Evolutionary conservation across 2,888 invertebrate genomes (phyloP).

Genomic region (Tryphoninae sp.): DNA sequence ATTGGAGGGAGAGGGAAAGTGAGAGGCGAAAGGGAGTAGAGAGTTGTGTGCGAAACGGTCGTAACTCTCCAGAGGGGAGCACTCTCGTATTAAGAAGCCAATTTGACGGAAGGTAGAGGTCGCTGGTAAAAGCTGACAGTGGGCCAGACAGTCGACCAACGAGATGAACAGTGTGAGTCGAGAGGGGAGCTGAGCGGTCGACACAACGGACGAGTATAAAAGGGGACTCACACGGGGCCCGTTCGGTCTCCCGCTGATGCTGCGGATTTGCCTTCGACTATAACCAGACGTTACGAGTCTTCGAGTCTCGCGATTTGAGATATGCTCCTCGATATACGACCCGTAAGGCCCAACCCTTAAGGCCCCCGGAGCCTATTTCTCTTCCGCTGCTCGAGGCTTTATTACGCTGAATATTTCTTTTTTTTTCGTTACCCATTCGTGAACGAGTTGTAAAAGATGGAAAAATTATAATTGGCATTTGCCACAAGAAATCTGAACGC

Average conservation of each 20-base stretch:
- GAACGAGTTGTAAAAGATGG: too few species aligned
- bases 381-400: too few species aligned
- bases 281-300: neutral
- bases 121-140: constrained; percentile 33
- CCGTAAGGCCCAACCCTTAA: neutral
- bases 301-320: neutral
- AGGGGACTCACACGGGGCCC: neutral
- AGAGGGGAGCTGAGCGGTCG: neutral
- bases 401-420: too few species aligned
- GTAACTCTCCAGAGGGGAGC: constrained; percentile 6
- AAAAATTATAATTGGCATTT: too few species aligned
- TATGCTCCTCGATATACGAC: neutral
- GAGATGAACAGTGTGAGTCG: neutral
- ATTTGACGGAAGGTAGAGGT: constrained; percentile 47
- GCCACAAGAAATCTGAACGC: too few species aligned
- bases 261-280: neutral
- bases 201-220: neutral
- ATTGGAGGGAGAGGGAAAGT: neutral
- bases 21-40: neutral
- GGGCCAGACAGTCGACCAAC: constrained; percentile 17
- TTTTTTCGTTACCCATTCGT: too few species aligned
- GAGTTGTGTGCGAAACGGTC: constrained; percentile 13
- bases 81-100: constrained; percentile 48
- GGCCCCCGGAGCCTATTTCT: too few species aligned
- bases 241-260: neutral